These are phyloP conservation scores for Oryctolagus cuniculus DNA, from an alignment of 2,113 vertebrate genomes.

Conservation along the genomic window DNA sequence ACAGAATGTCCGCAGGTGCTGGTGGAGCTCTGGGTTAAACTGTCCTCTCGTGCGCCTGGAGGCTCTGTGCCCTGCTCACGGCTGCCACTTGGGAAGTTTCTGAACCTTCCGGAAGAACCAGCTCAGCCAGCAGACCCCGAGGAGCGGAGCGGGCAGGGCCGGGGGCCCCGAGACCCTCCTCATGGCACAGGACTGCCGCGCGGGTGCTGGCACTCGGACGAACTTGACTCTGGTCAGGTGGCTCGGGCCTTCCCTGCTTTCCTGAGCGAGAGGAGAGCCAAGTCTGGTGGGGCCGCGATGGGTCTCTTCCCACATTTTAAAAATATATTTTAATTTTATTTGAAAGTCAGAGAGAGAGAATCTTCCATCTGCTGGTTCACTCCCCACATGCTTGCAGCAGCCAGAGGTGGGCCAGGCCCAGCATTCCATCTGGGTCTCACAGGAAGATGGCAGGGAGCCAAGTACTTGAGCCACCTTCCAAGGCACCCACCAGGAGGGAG, in stretches of 20 bases:
- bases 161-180: not conserved
- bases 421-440: too few relatives aligned
- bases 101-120: not conserved
- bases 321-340: too few relatives aligned
- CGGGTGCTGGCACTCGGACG: not conserved
- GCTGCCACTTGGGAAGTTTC: accelerated
- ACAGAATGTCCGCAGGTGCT: too few relatives aligned
- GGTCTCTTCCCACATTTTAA: too few relatives aligned
- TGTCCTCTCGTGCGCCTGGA: accelerated
- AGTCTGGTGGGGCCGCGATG: accelerated
- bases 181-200: not conserved
- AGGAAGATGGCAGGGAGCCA: too few relatives aligned
- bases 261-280: not conserved
- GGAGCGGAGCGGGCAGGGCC: accelerated
- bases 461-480: too few relatives aligned
- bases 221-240: constrained; percentile 4
- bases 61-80: too few relatives aligned
- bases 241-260: not conserved
- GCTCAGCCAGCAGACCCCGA: not conserved
- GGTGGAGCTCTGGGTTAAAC: accelerated
- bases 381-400: too few relatives aligned
- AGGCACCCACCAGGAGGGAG: too few relatives aligned
- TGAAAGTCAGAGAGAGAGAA: too few relatives aligned
- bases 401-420: too few relatives aligned
- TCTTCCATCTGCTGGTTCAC: too few relatives aligned